These are phyloP conservation scores for Hedya salicella DNA, from an alignment of 2,888 invertebrate genomes.

Conservation along the genomic window DNA sequence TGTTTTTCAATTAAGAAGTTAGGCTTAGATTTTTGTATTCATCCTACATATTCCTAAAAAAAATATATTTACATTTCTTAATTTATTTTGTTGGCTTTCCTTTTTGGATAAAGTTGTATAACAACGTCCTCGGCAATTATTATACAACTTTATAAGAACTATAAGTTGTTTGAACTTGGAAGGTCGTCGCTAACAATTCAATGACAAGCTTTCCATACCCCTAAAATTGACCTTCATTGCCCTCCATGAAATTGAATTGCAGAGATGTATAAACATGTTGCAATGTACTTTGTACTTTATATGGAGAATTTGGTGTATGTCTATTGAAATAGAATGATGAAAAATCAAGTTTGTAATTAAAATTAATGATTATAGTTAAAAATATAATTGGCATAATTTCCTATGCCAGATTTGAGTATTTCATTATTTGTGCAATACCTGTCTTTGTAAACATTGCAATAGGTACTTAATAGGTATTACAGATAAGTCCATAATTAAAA, in stretches of 20 bases:
- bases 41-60: background rate
- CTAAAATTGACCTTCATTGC: slow-evolving; percentile 24
- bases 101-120: slow-evolving; percentile 6
- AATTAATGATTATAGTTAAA: background rate
- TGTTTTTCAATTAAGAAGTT: slow-evolving; percentile 42
- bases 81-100: background rate
- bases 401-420: too few relatives aligned
- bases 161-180: slow-evolving; percentile 44
- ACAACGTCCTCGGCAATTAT: slow-evolving; percentile 3
- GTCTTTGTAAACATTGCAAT: too few relatives aligned
- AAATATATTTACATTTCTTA: background rate
- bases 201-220: slow-evolving; percentile 42
- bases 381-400: too few relatives aligned
- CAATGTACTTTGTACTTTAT: slow-evolving; percentile 39
- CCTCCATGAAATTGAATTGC: slow-evolving; percentile 20
- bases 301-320: background rate
- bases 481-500: too few relatives aligned
- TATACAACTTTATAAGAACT: slow-evolving; percentile 34
- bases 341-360: background rate
- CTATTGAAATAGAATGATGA: background rate
- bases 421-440: too few relatives aligned
- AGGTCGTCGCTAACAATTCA: slow-evolving; percentile 62
- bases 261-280: slow-evolving; percentile 16
- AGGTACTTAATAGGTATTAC: too few relatives aligned
- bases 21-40: slow-evolving; percentile 3